Evolutionary conservation across 2,888 invertebrate species (phyloP), one percentile per base, ranked within the genome.

Genomic region (Venustoraphidia nigricollis): DNA sequence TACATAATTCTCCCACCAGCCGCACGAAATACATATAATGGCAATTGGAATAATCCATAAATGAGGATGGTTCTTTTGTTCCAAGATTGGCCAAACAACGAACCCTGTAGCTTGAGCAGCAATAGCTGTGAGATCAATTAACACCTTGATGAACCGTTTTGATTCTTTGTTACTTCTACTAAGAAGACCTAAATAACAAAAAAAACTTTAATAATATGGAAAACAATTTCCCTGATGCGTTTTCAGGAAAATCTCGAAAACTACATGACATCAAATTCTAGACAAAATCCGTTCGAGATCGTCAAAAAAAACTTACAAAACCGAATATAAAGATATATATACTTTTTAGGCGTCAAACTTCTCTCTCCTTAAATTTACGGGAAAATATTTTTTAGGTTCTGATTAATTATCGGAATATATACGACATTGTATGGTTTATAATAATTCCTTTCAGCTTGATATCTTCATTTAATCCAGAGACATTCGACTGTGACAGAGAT

Each of bases 1-100:
- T 1, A 94, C 89, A 62, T 90, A 97, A 67, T 97, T 97, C 67
- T 97, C 96, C 97, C 97, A 97, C 93, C 95, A 96, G 27, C 91
- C 90, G 38, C 90, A 75, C 1, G 96, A 96, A 53, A 92, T 84
- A 58, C 93, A 77, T 47, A 92, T 66, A 37, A 92, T 76, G 1
- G 92, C 76, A 0, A 90, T 71, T 1, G 95, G 93, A 56, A 96
- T 87, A 41, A 91, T 72, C 88, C 88, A 91, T 38, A 90, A 66
- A 46, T 80, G 77, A 0, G 81, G 79, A 47, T 36, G 38, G 14
- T 43, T 43, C 52, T 80, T 79, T 53, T 79, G 80, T 62, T 88
- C 83, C 51, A 86, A 69, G 47, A 89, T 66, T n/a, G 93, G 92
- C 90, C 92, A 94, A 11, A 92, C 82, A 51, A 94, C 81, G 57